phyloP scores from a whole-genome alignment of 1,140 invertebrate species.

The Samia ricini region DNA sequence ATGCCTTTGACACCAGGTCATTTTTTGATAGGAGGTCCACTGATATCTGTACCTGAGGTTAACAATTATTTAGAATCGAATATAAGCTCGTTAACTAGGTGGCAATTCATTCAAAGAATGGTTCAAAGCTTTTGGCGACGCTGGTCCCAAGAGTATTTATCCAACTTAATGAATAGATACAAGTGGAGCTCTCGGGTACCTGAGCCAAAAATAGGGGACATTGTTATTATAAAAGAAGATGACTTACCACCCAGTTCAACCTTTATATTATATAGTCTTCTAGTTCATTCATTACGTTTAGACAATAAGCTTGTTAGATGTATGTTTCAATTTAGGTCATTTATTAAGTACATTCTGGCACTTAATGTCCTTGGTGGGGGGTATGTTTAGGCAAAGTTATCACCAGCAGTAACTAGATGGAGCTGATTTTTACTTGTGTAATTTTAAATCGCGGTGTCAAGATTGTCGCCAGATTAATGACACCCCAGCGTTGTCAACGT shows the following conservation, averaged over 20 bases:
- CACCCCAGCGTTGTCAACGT: too few species aligned
- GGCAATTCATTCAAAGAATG: slow-evolving; percentile 10
- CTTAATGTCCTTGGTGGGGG: too few species aligned
- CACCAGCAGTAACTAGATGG: too few species aligned
- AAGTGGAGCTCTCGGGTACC: neutral
- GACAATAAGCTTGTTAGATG: too few species aligned
- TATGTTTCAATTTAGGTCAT: too few species aligned
- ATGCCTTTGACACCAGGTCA: slow-evolving; percentile 12
- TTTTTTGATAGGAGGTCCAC: slow-evolving; percentile 11
- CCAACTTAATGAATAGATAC: neutral
- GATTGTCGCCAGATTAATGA: too few species aligned
- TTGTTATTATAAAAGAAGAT: neutral
- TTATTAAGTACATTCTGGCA: too few species aligned
- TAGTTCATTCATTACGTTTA: too few species aligned
- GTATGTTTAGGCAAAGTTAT: too few species aligned
- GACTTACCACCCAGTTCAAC: neutral
- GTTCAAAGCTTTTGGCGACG: slow-evolving; percentile 12
- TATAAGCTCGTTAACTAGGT: slow-evolving; percentile 7
- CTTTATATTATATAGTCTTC: too few species aligned
- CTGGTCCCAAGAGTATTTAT: slow-evolving; percentile 9
- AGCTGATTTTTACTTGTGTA: too few species aligned
- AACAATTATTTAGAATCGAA: neutral
- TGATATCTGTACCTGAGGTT: slow-evolving; percentile 1
- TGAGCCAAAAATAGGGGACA: neutral
- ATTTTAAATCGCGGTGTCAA: too few species aligned